A percentile compares a stretch with the other conserved stretches of the same genome.
These are phyloP conservation scores for Epicauta chinensis DNA, from an alignment of 1,140 invertebrate species.

Conservation along the genomic window DNA sequence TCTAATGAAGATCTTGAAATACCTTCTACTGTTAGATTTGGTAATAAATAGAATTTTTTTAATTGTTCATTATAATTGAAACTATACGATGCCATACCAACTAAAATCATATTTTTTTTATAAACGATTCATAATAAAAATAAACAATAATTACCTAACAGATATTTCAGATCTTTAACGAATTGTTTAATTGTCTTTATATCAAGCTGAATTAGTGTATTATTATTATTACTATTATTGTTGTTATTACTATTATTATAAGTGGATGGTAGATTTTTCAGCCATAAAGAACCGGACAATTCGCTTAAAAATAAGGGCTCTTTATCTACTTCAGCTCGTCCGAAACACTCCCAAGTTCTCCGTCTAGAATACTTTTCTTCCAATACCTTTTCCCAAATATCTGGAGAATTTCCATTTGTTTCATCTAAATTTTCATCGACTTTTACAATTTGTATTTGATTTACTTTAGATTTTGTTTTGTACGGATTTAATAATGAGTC, in stretches of 20 bases:
- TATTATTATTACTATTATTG: conserved; percentile 3
- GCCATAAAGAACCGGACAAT: conserved; percentile 30
- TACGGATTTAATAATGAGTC: too few relatives aligned
- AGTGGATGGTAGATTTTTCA: conserved; percentile 32
- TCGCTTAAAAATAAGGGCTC: conserved; percentile 34
- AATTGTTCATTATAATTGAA: conserved; percentile 25
- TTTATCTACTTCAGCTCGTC: conserved; percentile 28
- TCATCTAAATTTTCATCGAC: conserved; percentile 1
- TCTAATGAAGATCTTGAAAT: conserved; percentile 26
- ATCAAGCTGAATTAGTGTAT: conserved; percentile 9
- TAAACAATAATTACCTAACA: conserved; percentile 28
- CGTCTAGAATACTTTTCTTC: conserved; percentile 22
- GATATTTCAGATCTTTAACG: conserved; percentile 32
- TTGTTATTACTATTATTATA: conserved; percentile 13
- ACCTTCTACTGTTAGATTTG: conserved; percentile 30
- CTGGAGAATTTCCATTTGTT: background rate
- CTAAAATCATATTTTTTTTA: conserved; percentile 31
- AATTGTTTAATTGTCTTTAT: conserved; percentile 25
- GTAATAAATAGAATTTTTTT: conserved; percentile 27
- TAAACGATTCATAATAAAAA: conserved; percentile 4
- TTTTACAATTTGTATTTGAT: too few relatives aligned
- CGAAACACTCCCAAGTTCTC: conserved; percentile 36
- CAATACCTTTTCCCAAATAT: conserved; percentile 34
- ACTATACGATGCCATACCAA: conserved; percentile 34
- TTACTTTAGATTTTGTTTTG: conserved; percentile 5